Conservation (phyloP, 2,113 vertebrate genomes). For the Pleuronectes platessa region DNA sequence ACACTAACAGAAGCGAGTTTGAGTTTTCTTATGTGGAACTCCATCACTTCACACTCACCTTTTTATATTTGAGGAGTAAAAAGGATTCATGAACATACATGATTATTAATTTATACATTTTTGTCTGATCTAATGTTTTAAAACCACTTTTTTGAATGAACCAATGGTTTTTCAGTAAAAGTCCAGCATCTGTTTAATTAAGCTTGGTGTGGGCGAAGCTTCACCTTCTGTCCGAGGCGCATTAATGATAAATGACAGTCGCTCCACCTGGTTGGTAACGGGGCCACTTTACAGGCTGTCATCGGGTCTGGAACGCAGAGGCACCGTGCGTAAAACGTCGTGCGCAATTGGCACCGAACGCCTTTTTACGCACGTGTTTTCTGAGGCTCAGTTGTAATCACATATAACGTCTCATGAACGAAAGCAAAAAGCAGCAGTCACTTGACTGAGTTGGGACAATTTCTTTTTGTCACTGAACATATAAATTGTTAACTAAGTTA, state of each 20-base stretch:
- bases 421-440: not conserved
- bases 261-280: slow-evolving; percentile 46
- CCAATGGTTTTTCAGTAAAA: not conserved
- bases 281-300: not conserved
- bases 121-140: too few species aligned
- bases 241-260: slow-evolving; percentile 14
- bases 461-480: not conserved
- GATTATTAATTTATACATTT: too few species aligned
- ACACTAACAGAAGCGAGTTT: not conserved
- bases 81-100: too few species aligned
- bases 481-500: not conserved
- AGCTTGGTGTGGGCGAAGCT: not conserved
- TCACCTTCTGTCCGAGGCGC: slow-evolving; percentile 47
- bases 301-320: not conserved
- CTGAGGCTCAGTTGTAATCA: not conserved
- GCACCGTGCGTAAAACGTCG: slow-evolving; percentile 7
- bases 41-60: not conserved
- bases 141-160: too few species aligned
- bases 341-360: slow-evolving; percentile 7
- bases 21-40: not conserved
- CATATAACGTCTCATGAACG: not conserved
- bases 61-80: not conserved
- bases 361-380: slow-evolving; percentile 10
- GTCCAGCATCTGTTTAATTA: not conserved
- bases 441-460: not conserved